These are phyloP conservation scores for Dioctria linearis DNA, from an alignment of 2,888 invertebrate genomes.

Conservation along the genomic window DNA sequence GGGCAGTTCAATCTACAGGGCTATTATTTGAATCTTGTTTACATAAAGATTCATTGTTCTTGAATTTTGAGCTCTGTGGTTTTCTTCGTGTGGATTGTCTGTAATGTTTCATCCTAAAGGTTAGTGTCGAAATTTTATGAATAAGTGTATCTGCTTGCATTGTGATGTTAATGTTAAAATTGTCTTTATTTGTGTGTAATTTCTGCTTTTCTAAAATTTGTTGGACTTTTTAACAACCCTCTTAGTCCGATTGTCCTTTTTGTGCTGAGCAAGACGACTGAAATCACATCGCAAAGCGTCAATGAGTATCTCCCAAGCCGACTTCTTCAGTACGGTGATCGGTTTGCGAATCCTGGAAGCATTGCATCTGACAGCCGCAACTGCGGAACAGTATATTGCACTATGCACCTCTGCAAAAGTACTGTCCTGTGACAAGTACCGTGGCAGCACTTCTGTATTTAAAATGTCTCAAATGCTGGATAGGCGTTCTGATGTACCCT, in stretches of 20 bases:
- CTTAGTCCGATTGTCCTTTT: background rate
- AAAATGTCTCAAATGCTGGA: background rate
- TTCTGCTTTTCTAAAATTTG: conserved; percentile 5
- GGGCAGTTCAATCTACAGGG: too few species aligned
- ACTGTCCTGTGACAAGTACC: background rate
- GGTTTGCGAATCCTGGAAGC: background rate
- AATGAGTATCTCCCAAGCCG: background rate
- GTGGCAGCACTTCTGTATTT: background rate
- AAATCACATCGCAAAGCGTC: background rate
- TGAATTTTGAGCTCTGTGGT: background rate
- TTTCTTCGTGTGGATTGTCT: background rate
- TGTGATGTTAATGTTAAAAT: background rate
- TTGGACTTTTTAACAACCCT: background rate
- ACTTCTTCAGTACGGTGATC: background rate
- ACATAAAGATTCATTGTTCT: background rate
- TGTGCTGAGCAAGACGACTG: background rate
- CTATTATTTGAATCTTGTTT: too few species aligned
- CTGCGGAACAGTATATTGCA: background rate
- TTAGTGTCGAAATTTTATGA: background rate
- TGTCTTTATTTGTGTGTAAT: conserved; percentile 5
- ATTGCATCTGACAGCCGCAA: conserved; percentile 1
- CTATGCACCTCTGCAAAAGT: background rate
- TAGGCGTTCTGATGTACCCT: background rate
- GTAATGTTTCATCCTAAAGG: background rate
- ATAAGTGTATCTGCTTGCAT: background rate